Evolutionary conservation across 2,888 invertebrate genomes (phyloP), one percentile per base, ranked within the genome.

Genomic region (Phymatocera aterrima): DNA sequence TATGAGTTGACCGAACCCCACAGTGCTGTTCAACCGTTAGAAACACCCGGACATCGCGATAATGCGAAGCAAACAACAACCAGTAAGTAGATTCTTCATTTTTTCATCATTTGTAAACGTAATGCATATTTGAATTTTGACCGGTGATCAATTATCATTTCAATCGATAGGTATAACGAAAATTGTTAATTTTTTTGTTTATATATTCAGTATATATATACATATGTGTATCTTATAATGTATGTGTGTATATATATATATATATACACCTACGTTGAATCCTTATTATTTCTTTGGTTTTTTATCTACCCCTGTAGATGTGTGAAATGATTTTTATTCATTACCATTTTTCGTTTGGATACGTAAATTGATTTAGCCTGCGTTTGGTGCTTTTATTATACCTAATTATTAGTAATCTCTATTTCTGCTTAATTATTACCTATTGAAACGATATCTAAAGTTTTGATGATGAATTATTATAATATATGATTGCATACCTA

Each of bases 341-440:
- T 46, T n/a, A n/a, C n/a, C n/a, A n/a, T n/a, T n/a, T n/a, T 68
- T n/a, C 24, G 68, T 68, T 68, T 46, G n/a, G 68, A 68, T 46
- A 46, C 43, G 40, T 46, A 43, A 68, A 68, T 51, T 72, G 51
- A 72, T 72, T 72, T 72, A 72, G 72, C 72, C 72, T 48, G 72
- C n/a, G n/a, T 34, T 51, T 72, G 37, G 34, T 34, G 72, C 72
- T 72, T 72, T 54, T 72, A 48, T 72, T n/a, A n/a, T n/a, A n/a
- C n/a, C 51, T 51, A 72, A 43, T 40, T 68, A 60, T 60, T 60
- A 68, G 43, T 46, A 24, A 46, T 68, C 68, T 68, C 40, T 46
- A 12, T 46, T 68, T 72, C 72, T 54, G 51, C 72, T 72, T 72
- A 51, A 54, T 54, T 6, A 12, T 3, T 3, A 68, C n/a, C n/a